Percentiles rank a stretch among this genome's conserved stretches.
Conservation (phyloP, 1,140 invertebrate species). For the Eubasilissa regina region DNA sequence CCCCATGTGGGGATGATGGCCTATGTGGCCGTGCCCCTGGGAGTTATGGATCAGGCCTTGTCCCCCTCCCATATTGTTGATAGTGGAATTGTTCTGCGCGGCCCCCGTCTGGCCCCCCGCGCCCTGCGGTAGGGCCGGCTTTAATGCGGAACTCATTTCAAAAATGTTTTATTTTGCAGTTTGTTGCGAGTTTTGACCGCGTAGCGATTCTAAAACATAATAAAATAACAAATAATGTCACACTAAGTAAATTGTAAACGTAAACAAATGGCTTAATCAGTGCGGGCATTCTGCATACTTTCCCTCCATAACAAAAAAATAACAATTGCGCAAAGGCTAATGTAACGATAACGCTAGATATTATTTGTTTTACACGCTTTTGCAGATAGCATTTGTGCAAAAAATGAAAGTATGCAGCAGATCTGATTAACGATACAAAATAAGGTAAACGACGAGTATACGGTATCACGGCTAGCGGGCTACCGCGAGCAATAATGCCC, state of each 20-base stretch:
- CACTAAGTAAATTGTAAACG: slow-evolving; percentile 35
- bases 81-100: slow-evolving; percentile 46
- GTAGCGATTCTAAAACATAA: slow-evolving; percentile 28
- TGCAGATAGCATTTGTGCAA: neutral
- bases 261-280: slow-evolving; percentile 45
- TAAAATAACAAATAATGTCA: slow-evolving; percentile 43
- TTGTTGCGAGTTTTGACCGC: slow-evolving; percentile 29
- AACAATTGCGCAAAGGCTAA: slow-evolving; percentile 41
- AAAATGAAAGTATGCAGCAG: slow-evolving; percentile 13
- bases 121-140: slow-evolving; percentile 71
- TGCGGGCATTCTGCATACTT: slow-evolving; percentile 39
- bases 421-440: neutral
- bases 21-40: slow-evolving; percentile 54
- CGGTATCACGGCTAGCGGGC: slow-evolving; percentile 31
- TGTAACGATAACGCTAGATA: slow-evolving; percentile 3
- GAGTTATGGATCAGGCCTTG: slow-evolving; percentile 61
- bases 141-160: slow-evolving; percentile 74
- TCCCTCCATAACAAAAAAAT: slow-evolving; percentile 56
- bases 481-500: slow-evolving; percentile 51
- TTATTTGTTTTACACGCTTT: neutral
- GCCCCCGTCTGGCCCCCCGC: slow-evolving; percentile 66
- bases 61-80: slow-evolving; percentile 47
- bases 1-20: slow-evolving; percentile 46
- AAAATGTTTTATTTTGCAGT: neutral
- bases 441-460: slow-evolving; percentile 38